These are phyloP conservation scores for Columba guinea DNA, from an alignment of 2,797 vertebrate species.

Conservation along the genomic window DNA sequence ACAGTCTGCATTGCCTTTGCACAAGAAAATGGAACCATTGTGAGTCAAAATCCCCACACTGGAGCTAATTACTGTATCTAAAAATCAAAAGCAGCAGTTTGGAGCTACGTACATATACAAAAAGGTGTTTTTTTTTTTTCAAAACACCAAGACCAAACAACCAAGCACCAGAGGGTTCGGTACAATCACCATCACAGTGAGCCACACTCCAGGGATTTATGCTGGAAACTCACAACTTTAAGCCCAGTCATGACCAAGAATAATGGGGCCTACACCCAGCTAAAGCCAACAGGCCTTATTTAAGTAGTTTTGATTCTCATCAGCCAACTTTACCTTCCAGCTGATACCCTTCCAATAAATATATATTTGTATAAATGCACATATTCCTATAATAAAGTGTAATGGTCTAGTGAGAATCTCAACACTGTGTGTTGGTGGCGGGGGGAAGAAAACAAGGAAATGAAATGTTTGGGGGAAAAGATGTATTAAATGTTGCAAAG, in stretches of 20 bases:
- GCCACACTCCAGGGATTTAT: no score
- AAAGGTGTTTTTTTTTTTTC: accelerated
- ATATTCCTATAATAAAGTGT: not conserved
- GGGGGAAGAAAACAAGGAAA: not conserved
- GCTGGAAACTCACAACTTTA: not conserved
- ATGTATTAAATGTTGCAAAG: not conserved
- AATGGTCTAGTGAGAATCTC: not conserved
- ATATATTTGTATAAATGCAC: not conserved
- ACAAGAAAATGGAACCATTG: not conserved
- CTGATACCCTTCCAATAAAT: not conserved
- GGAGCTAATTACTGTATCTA: not conserved
- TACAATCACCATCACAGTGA: accelerated
- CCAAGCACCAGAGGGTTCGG: not conserved
- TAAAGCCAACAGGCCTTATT: not conserved
- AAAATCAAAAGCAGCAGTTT: not conserved
- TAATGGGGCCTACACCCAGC: not conserved
- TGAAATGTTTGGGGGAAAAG: not conserved
- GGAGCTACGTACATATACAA: not conserved
- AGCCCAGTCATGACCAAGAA: not conserved
- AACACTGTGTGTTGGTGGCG: not conserved
- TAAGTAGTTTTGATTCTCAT: not conserved
- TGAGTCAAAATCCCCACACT: not conserved
- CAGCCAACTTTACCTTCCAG: not conserved
- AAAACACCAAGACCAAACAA: not conserved
- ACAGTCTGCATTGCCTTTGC: not conserved